Evolutionary conservation across 2,888 invertebrate genomes (phyloP).

Genomic region (Helleia helle): DNA sequence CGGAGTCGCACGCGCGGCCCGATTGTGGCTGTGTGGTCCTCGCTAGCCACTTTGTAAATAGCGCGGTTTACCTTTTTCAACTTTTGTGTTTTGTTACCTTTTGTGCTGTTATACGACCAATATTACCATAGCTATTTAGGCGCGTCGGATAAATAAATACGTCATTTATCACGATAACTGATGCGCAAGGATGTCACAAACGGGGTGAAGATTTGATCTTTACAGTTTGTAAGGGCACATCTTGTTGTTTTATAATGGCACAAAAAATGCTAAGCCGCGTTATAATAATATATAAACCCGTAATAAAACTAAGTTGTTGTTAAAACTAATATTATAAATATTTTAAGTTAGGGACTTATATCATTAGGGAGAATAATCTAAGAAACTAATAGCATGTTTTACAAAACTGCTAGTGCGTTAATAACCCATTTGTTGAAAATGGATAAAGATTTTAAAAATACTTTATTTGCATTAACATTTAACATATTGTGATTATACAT

Average conservation of each 20-base stretch:
- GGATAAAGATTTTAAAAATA: too few relatives aligned
- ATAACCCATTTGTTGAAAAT: too few relatives aligned
- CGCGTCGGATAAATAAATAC: slow-evolving; percentile 73
- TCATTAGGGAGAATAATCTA: too few relatives aligned
- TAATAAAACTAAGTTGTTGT: too few relatives aligned
- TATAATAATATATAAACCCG: too few relatives aligned
- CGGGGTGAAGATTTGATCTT: slow-evolving; percentile 61
- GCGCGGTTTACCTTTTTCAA: slow-evolving; percentile 75
- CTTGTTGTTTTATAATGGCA: slow-evolving; percentile 38
- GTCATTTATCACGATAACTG: slow-evolving; percentile 73
- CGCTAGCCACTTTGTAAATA: slow-evolving; percentile 75
- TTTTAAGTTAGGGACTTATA: too few relatives aligned
- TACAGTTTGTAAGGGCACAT: slow-evolving; percentile 54
- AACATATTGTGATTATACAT: too few relatives aligned
- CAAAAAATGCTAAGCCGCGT: slow-evolving; percentile 1
- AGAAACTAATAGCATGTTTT: too few relatives aligned
- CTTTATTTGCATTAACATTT: too few relatives aligned
- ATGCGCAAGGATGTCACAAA: slow-evolving; percentile 59
- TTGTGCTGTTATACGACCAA: slow-evolving; percentile 73
- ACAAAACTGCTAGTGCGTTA: too few relatives aligned
- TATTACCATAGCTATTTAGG: slow-evolving; percentile 75
- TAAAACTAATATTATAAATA: too few relatives aligned
- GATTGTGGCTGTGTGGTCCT: slow-evolving; percentile 73
- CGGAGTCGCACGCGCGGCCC: slow-evolving; percentile 70
- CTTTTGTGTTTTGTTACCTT: slow-evolving; percentile 75